Conservation (phyloP, 2,113 vertebrate species). For the Protomyctophum bolini region DNA sequence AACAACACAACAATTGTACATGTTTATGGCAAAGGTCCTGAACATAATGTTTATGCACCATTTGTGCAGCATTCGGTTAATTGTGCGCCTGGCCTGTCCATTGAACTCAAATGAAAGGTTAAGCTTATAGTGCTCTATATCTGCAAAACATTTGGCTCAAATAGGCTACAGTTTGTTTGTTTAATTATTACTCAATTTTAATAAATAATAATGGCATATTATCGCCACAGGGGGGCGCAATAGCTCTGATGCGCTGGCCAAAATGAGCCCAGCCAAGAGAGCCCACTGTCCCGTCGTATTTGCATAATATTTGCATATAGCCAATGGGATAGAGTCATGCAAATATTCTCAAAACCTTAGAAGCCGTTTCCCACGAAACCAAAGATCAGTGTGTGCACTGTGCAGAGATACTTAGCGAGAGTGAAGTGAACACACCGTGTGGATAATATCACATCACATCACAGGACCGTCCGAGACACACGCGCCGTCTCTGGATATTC, state of each 20-base stretch:
- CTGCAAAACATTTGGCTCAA: too few relatives aligned
- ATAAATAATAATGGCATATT: too few relatives aligned
- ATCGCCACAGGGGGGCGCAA: conserved; percentile 40
- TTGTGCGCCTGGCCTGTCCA: not conserved
- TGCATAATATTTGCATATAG: conserved; percentile 12
- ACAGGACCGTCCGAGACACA: not conserved
- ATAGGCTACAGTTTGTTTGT: too few relatives aligned
- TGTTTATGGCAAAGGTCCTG: too few relatives aligned
- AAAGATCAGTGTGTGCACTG: too few relatives aligned
- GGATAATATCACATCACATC: not conserved
- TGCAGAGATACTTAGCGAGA: too few relatives aligned
- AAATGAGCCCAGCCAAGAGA: too few relatives aligned
- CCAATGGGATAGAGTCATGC: conserved; percentile 59
- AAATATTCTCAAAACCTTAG: conserved; percentile 41
- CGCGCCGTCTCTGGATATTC: conserved; percentile 35
- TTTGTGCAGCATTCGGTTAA: too few relatives aligned
- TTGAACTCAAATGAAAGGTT: not conserved
- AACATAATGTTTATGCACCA: too few relatives aligned
- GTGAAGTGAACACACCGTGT: not conserved
- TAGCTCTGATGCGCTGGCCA: not conserved
- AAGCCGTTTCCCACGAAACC: not conserved
- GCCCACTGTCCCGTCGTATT: not conserved
- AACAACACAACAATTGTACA: too few relatives aligned
- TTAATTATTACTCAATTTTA: too few relatives aligned
- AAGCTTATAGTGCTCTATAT: too few relatives aligned